Evolutionary conservation across 2,888 invertebrate genomes (phyloP).

Genomic region (Cylloceria caligata): DNA sequence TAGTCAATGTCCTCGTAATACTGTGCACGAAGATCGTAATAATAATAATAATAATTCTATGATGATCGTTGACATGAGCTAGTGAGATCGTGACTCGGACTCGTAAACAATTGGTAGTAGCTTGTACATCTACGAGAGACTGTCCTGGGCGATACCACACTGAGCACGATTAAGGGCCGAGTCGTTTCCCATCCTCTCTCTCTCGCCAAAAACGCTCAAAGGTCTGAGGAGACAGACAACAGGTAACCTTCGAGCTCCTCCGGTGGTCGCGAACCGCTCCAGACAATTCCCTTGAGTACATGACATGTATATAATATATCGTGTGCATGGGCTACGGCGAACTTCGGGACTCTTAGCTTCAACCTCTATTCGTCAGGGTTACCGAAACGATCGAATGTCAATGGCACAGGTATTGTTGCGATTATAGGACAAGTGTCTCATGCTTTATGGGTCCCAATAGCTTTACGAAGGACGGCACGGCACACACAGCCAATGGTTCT

Average conservation of each 20-base stretch:
- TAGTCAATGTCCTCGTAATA: not conserved
- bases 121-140: not conserved
- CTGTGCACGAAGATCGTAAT: not conserved
- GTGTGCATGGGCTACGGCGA: not conserved
- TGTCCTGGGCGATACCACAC: not conserved
- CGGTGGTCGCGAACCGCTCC: conserved; percentile 22
- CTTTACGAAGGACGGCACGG: not conserved
- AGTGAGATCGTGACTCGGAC: conserved; percentile 42
- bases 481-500: no score
- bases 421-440: not conserved
- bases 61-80: conserved; percentile 28
- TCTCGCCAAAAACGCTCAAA: not conserved
- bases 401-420: not conserved
- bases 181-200: not conserved
- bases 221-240: conserved; percentile 36
- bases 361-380: not conserved
- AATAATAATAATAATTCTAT: conserved; percentile 38
- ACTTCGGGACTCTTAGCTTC: conserved; percentile 1
- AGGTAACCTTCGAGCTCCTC: conserved; percentile 33
- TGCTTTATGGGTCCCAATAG: not conserved
- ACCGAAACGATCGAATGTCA: not conserved
- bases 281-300: conserved; percentile 32
- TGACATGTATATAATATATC: conserved; percentile 7
- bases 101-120: conserved; percentile 31
- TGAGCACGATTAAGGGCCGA: conserved; percentile 8